A percentile compares a stretch with the other conserved stretches of the same genome.
Evolutionary conservation across 2,113 vertebrate species (phyloP).

Genomic region (Fulmarus glacialis): DNA sequence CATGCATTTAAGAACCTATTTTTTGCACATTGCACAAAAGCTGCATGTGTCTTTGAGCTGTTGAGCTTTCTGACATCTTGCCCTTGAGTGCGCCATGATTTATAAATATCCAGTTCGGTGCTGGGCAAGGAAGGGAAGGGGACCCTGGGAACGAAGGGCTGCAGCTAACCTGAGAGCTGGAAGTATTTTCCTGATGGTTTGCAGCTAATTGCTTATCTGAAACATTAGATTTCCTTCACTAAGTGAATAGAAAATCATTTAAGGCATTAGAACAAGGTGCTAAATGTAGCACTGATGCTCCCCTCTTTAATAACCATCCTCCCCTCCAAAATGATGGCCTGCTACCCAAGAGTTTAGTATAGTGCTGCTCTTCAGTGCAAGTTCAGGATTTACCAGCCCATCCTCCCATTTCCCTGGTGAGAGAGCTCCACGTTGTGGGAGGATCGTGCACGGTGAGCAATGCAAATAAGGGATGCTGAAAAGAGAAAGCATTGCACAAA

Average conservation of each 20-base stretch:
- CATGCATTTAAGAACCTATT: not conserved
- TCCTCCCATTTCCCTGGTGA: not conserved
- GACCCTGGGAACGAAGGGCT: not conserved
- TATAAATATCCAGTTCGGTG: not conserved
- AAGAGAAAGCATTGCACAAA: not conserved
- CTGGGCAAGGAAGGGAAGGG: not conserved
- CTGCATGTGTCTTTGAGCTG: not conserved
- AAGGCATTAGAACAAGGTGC: not conserved
- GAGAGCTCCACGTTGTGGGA: conserved; percentile 31
- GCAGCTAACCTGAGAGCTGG: not conserved
- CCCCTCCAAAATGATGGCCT: not conserved
- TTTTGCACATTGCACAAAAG: not conserved
- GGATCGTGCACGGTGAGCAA: not conserved
- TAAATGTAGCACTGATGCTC: not conserved
- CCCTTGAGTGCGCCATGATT: not conserved
- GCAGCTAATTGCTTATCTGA: not conserved
- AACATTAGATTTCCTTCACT: not conserved
- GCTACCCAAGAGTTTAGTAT: not conserved
- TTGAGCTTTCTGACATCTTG: not conserved
- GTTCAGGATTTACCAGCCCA: not conserved
- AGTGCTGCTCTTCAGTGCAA: not conserved
- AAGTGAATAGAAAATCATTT: not conserved
- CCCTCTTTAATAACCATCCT: not conserved
- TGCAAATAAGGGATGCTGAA: not conserved
- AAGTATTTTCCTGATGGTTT: not conserved